Evolutionary conservation across 2,888 invertebrate species (phyloP), one percentile per base, ranked within the genome.

Genomic region (Leptinotarsa rubiginosa): DNA sequence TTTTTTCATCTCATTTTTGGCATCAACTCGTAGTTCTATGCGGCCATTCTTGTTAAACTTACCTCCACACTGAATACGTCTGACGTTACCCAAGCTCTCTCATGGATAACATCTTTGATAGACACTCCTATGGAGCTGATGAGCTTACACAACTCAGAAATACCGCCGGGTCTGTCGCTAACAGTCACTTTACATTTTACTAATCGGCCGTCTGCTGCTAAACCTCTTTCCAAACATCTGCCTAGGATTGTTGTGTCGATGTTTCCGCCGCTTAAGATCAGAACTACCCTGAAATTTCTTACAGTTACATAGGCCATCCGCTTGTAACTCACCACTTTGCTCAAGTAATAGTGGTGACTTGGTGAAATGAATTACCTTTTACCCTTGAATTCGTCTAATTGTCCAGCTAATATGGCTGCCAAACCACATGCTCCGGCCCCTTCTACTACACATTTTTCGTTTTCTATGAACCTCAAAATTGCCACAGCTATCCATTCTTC

Each of bases 41-140:
- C 41, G 12, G 41, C 41, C 41, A 41, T n/a, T 15, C 47, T 22
- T 20, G 15, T 22, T 15, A 65, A 47, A 65, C 71, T 71, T 84
- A 91, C 92, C 86, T 92, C 91, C 22, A 93, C 93, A 80, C 92
- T 92, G 86, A 97, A 97, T 66, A 98, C 94, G 86, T 98, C 97
- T 1, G 93, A 92, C 75, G 93, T 93, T 16, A 98, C 92, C 97
- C 97, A 98, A 2, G 98, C 97, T 71, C 98, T 91, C 86, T 98
- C 98, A 86, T 98, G 98, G 88, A 96, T 94, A 75, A 98, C 97
- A 85, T 98, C 98, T 87, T 98, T 98, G 78, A 98, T 96, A 54
- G 95, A 95, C 16, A 96, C 96, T 0, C 96, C 96, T 47, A 95
- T 89, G 1, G 91, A 90, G 0, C 93, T 91, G 70, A 97, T 90